Evolutionary conservation across 2,888 invertebrate genomes (phyloP), one percentile per base, ranked within the genome.

Genomic region (Tipula vernalis): DNA sequence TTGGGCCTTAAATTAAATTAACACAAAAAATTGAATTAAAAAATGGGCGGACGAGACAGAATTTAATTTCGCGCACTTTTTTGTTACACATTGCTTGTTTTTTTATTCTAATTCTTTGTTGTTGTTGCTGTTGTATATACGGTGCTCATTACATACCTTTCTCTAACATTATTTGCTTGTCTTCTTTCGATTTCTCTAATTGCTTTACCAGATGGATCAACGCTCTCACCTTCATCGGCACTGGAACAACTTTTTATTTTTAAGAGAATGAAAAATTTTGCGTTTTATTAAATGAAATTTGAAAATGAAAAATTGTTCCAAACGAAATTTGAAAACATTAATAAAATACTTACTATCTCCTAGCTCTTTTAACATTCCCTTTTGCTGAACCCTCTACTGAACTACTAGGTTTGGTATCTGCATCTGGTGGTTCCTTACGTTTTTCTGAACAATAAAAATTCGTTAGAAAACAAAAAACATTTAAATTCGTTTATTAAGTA

Each of bases 121-220:
- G 28, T 28, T 28, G 28, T 28, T 28, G 28, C 28, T 28, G 28
- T 28, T 28, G 28, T 87, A 57, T 83, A 86, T 86, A 87, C 71
- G 87, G 88, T 87, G 89, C 87, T 89, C 89, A 88, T 88, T 87
- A 94, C 94, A 93, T 93, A 98, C 98, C 98, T 96, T 95, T 98
- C 98, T 90, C 99, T 94, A 89, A 98, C 98, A 94, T 99, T 99
- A 94, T 99, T 99, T 91, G 98, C 98, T 93, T 98, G 98, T 89
- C 98, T 94, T 90, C 98, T 94, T 93, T 98, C 97, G 93, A 96
- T 95, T 94, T 99, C 98, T 91, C 98, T 95, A 92, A 97, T 96
- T 90, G 96, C 96, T 94, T 98, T 98, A 90, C 96, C 95, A 93
- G 95, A 95, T 86, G 97, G 97, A 91, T 96, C 95, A 90, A 91